Evolutionary conservation across 1,140 invertebrate genomes (phyloP).

Genomic region (Pseudomyrmex pallidus): DNA sequence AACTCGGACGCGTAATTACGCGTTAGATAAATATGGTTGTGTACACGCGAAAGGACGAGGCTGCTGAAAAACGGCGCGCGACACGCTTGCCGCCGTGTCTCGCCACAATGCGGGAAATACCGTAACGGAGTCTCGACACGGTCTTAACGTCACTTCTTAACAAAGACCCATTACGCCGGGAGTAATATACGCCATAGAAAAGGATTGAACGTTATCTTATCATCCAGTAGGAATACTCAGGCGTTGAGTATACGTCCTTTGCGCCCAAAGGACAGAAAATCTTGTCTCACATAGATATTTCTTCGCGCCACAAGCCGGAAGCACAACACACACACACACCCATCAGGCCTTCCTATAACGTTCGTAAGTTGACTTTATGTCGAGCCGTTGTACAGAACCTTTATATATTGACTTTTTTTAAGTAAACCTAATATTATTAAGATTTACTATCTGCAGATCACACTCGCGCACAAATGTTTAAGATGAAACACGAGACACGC

Average conservation of each 20-base stretch:
- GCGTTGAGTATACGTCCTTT: not conserved
- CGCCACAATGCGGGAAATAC: not conserved
- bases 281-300: constrained; percentile 50
- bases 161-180: not conserved
- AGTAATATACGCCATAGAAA: constrained; percentile 13
- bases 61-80: constrained; percentile 15
- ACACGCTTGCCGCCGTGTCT: not conserved
- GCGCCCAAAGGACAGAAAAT: constrained; percentile 14
- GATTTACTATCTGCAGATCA: constrained; percentile 25
- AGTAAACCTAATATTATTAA: constrained; percentile 12
- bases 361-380: constrained; percentile 50
- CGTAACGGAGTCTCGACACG: not conserved
- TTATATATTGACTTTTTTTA: not conserved
- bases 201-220: constrained; percentile 61
- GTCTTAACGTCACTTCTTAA: constrained; percentile 49
- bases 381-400: not conserved
- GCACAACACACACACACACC: constrained; percentile 9
- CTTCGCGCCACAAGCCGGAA: not conserved
- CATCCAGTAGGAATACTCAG: constrained; percentile 43
- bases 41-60: not conserved
- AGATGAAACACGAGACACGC: not conserved
- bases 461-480: not conserved
- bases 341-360: constrained; percentile 50
- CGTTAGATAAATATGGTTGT: constrained; percentile 57
- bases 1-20: constrained; percentile 60